Conservation (phyloP, 2,797 vertebrate species). For the Coregonus sp. region DNA sequence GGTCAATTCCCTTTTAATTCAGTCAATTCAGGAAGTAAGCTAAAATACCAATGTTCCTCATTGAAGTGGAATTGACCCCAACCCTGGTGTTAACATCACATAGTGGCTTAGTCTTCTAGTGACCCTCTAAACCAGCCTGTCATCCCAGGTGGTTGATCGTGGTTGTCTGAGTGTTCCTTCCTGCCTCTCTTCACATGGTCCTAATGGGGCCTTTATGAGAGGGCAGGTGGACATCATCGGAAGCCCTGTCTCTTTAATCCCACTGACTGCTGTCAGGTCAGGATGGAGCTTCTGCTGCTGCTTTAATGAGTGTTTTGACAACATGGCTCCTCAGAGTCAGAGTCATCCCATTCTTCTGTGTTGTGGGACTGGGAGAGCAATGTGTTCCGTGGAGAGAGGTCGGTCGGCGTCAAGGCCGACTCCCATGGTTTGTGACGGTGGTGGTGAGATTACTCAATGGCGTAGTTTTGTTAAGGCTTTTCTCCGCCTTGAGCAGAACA, state of each 20-base stretch:
- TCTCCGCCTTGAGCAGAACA: slow-evolving; percentile 54
- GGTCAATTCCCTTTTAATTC: background rate
- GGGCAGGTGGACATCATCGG: slow-evolving; percentile 28
- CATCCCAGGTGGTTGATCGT: slow-evolving; percentile 23
- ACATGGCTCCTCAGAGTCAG: background rate
- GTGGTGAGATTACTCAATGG: slow-evolving; percentile 55
- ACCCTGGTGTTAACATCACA: background rate
- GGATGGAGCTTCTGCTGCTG: background rate
- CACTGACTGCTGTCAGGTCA: slow-evolving; percentile 7
- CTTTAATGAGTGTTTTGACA: background rate
- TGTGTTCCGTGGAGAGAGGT: too few species aligned
- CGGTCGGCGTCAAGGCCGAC: slow-evolving; percentile 55
- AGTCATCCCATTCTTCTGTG: slow-evolving; percentile 10
- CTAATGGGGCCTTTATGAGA: slow-evolving; percentile 3
- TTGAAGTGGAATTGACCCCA: background rate
- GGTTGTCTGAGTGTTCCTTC: background rate
- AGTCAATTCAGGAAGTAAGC: background rate
- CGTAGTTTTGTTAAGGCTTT: slow-evolving; percentile 58
- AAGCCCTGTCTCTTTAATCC: slow-evolving; percentile 5
- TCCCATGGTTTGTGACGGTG: slow-evolving; percentile 50
- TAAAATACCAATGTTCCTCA: too few species aligned
- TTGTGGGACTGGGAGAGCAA: background rate
- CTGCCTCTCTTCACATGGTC: slow-evolving; percentile 23
- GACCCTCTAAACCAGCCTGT: background rate
- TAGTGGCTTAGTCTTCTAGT: background rate